Evolutionary conservation across 37 sponge, comb jelly and placozoan species (phyloP).

Genomic region (Cliona cf. orientalis): DNA sequence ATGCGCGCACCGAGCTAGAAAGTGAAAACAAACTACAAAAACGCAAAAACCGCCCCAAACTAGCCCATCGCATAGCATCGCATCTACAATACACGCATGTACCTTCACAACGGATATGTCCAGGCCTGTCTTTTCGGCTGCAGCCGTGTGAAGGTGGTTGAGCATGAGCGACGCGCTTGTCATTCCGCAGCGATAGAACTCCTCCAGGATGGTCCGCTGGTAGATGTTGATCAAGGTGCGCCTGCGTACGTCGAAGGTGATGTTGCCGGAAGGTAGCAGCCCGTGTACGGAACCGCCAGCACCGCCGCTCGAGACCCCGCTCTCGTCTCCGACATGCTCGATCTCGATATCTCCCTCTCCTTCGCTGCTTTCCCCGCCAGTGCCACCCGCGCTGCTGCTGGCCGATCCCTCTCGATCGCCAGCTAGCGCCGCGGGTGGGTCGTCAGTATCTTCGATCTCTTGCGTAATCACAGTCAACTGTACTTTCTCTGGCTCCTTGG

Average conservation of each 20-base stretch:
- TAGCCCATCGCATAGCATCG: not conserved
- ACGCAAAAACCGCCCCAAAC: not conserved
- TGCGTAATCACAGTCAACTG: not conserved
- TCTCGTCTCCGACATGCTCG: constrained; percentile 28
- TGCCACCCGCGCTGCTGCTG: not conserved
- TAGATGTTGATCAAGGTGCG: constrained; percentile 62
- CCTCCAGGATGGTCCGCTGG: constrained; percentile 70
- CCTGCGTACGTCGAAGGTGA: constrained; percentile 31
- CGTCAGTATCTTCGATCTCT: not conserved
- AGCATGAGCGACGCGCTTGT: constrained; percentile 64
- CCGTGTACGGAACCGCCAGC: not conserved
- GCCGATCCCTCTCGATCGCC: not conserved
- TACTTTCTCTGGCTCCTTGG: constrained; percentile 1
- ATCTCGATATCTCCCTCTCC: constrained; percentile 66
- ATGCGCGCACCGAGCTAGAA: no score
- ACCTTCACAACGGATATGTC: constrained; percentile 73
- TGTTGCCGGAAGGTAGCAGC: not conserved
- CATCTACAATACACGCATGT: not conserved
- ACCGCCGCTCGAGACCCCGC: not conserved
- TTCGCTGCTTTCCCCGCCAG: constrained; percentile 22
- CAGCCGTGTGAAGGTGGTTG: constrained; percentile 56
- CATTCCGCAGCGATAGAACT: constrained; percentile 72
- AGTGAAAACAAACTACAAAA: not conserved
- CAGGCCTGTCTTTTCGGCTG: constrained; percentile 73
- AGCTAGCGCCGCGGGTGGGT: not conserved